phyloP scores from a whole-genome alignment of 2,888 invertebrate species.

The Phalera bucephala region DNA sequence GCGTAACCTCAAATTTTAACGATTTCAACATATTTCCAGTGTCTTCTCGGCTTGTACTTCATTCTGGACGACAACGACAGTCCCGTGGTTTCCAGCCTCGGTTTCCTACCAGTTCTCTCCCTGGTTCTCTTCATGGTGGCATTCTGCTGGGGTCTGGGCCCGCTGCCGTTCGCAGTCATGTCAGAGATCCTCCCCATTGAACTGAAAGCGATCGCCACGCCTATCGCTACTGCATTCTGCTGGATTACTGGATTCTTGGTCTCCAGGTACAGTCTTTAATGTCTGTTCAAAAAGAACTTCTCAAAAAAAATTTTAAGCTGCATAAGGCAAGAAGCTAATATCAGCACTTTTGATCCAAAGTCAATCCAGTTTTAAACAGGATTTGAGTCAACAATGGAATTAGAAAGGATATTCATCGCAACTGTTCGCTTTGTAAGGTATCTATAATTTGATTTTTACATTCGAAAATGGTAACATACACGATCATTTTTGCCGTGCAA shows the following conservation, averaged over 20 bases:
- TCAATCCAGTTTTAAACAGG: neutral
- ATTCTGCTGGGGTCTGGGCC: constrained; percentile 90
- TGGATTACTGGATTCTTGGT: constrained; percentile 90
- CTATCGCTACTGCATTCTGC: constrained; percentile 89
- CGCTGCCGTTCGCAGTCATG: constrained; percentile 92
- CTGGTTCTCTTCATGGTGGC: constrained; percentile 88
- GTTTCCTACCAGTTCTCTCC: constrained; percentile 88
- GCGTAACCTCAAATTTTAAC: too few species aligned
- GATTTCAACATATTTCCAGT: too few species aligned
- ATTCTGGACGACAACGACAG: constrained; percentile 71
- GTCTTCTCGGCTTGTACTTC: constrained; percentile 85
- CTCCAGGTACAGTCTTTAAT: constrained; percentile 79
- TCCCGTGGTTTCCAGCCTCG: constrained; percentile 69
- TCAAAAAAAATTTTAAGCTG: too few species aligned
- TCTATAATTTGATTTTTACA: too few species aligned
- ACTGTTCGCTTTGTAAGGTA: too few species aligned
- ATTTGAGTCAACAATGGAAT: neutral
- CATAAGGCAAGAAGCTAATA: too few species aligned
- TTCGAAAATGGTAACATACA: too few species aligned
- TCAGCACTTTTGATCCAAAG: too few species aligned
- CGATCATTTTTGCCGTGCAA: too few species aligned
- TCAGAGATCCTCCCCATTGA: constrained; percentile 92
- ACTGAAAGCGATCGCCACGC: constrained; percentile 89
- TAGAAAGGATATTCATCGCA: too few species aligned
- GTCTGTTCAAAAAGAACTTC: neutral